These are phyloP conservation scores for Oscheius myriophilus DNA, from an alignment of 2,888 invertebrate genomes.

Conservation along the genomic window DNA sequence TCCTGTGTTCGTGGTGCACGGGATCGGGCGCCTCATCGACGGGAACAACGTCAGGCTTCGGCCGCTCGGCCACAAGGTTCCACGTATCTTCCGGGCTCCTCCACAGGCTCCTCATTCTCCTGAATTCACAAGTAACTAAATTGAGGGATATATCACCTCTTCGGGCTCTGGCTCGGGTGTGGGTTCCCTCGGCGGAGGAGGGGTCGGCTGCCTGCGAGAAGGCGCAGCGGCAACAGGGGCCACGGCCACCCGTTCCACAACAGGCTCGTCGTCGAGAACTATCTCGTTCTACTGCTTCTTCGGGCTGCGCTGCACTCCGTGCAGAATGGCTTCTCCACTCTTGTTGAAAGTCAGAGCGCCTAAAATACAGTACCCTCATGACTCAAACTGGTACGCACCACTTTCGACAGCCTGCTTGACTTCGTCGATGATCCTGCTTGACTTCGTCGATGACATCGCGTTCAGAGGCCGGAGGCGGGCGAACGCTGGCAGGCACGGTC, in stretches of 20 bases:
- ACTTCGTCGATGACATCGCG: constrained; percentile 62
- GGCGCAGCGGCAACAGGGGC: constrained; percentile 5
- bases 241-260: not conserved
- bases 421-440: too few relatives aligned
- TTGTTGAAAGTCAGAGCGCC: constrained; percentile 52
- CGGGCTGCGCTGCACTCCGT: constrained; percentile 29
- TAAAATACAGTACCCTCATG: constrained; percentile 17
- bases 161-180: constrained; percentile 23
- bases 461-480: constrained; percentile 46
- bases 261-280: too few relatives aligned
- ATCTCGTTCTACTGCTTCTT: constrained; percentile 4
- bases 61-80: too few relatives aligned
- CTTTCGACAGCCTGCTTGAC: constrained; percentile 54
- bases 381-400: constrained; percentile 32
- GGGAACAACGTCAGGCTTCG: too few relatives aligned
- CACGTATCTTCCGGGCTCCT: too few relatives aligned
- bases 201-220: constrained; percentile 14
- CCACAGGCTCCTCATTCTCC: constrained; percentile 18
- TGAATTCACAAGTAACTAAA: too few relatives aligned
- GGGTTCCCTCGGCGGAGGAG: too few relatives aligned
- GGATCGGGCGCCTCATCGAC: constrained; percentile 26
- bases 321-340: constrained; percentile 51
- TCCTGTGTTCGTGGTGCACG: constrained; percentile 17
- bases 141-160: too few relatives aligned
- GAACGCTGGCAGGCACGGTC: constrained; percentile 56